These are phyloP conservation scores for Augochlorella aurata DNA, from an alignment of 2,888 invertebrate genomes.

Conservation along the genomic window DNA sequence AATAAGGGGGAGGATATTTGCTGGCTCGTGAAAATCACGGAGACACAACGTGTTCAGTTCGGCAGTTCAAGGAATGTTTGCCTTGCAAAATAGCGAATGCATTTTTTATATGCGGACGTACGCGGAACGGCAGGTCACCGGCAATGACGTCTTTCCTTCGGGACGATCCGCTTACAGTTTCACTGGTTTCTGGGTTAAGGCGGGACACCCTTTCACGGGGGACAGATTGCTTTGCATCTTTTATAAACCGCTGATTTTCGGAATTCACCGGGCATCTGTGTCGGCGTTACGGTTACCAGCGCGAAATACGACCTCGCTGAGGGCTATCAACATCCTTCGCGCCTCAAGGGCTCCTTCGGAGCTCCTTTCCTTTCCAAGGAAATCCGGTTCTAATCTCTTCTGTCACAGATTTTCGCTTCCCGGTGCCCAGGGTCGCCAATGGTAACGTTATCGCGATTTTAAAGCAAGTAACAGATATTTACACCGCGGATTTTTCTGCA, in stretches of 20 bases:
- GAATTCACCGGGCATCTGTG: constrained; percentile 36
- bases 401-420: background rate
- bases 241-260: constrained; percentile 69
- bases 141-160: constrained; percentile 54
- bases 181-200: constrained; percentile 69
- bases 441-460: background rate
- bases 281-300: constrained; percentile 37
- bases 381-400: background rate
- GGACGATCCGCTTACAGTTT: constrained; percentile 57
- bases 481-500: too few relatives aligned
- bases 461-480: background rate
- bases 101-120: constrained; percentile 68
- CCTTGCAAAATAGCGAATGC: constrained; percentile 73
- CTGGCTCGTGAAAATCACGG: constrained; percentile 22
- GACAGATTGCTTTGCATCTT: constrained; percentile 76
- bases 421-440: background rate
- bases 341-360: background rate
- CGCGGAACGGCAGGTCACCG: constrained; percentile 13
- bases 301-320: constrained; percentile 19
- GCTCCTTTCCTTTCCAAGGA: background rate
- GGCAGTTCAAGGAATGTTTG: constrained; percentile 66
- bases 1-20: background rate
- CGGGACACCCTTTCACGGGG: constrained; percentile 62
- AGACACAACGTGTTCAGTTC: constrained; percentile 3
- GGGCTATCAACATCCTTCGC: constrained; percentile 29